Conservation (phyloP, 1,140 invertebrate genomes). For the Artemia franciscana region DNA sequence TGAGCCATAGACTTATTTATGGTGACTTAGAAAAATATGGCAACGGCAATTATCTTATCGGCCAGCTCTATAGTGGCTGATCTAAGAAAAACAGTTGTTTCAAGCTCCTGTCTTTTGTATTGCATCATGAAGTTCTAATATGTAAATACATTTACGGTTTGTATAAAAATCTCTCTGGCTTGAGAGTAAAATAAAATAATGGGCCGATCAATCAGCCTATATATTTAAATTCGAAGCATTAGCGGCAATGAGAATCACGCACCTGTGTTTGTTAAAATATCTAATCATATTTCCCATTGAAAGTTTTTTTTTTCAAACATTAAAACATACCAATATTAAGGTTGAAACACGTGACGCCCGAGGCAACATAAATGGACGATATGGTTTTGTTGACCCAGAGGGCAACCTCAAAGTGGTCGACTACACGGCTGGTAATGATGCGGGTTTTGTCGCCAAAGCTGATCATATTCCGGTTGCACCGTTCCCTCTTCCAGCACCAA, state of each 20-base stretch:
- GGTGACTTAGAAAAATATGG: too few species aligned
- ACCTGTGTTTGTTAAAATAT: not conserved
- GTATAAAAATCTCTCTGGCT: too few species aligned
- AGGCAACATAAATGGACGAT: conserved; percentile 61
- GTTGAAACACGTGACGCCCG: conserved; percentile 53
- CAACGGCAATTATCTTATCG: too few species aligned
- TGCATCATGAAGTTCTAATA: too few species aligned
- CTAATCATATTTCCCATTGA: conserved; percentile 3
- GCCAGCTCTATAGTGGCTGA: too few species aligned
- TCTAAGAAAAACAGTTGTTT: too few species aligned
- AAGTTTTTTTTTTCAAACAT: conserved; percentile 2
- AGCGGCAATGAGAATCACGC: not conserved
- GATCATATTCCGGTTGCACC: conserved; percentile 4
- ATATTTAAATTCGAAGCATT: not conserved
- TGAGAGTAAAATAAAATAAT: not conserved
- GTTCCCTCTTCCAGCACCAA: not conserved
- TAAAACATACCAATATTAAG: conserved; percentile 28
- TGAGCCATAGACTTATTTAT: too few species aligned
- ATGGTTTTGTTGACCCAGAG: conserved; percentile 53
- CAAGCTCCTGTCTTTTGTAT: too few species aligned
- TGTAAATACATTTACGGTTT: too few species aligned
- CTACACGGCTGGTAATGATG: conserved; percentile 27
- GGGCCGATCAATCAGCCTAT: not conserved
- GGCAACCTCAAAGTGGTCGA: conserved; percentile 62
- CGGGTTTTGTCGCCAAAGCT: conserved; percentile 3